These are phyloP conservation scores for Malthinus seriepunctatus DNA, from an alignment of 2,888 invertebrate species.

Conservation along the genomic window DNA sequence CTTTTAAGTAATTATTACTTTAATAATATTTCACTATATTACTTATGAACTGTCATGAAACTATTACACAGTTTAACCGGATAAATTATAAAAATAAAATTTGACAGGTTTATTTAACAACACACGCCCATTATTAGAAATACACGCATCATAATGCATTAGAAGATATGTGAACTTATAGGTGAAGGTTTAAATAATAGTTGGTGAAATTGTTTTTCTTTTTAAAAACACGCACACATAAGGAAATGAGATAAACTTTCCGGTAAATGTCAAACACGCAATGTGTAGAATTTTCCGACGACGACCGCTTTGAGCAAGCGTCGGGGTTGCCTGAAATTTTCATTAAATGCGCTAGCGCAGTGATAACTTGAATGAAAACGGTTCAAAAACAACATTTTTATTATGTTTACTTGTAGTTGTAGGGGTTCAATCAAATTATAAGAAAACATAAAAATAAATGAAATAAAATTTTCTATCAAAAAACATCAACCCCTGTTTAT, in stretches of 20 bases:
- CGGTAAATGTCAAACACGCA: constrained; percentile 32
- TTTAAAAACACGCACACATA: constrained; percentile 8
- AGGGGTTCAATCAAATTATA: too few relatives aligned
- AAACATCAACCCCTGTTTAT: too few relatives aligned
- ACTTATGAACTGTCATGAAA: neutral
- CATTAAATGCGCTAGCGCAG: constrained; percentile 30
- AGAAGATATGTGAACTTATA: constrained; percentile 18
- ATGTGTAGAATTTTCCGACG: constrained; percentile 39
- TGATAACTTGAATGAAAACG: neutral
- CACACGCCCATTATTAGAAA: constrained; percentile 38
- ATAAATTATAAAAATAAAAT: neutral
- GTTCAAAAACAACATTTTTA: too few relatives aligned
- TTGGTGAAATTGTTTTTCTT: constrained; percentile 13
- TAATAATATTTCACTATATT: neutral
- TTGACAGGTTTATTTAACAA: constrained; percentile 1
- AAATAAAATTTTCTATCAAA: too few relatives aligned
- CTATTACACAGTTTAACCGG: neutral
- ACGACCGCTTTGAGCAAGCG: constrained; percentile 43
- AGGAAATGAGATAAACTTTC: constrained; percentile 12
- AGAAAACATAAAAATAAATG: too few relatives aligned
- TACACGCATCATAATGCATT: constrained; percentile 27
- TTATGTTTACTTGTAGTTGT: too few relatives aligned
- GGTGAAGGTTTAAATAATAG: constrained; percentile 12
- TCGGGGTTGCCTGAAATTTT: constrained; percentile 31
- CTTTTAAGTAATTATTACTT: neutral